Conservation (phyloP, 2,888 invertebrate genomes). For the Acrobasis suavella region DNA sequence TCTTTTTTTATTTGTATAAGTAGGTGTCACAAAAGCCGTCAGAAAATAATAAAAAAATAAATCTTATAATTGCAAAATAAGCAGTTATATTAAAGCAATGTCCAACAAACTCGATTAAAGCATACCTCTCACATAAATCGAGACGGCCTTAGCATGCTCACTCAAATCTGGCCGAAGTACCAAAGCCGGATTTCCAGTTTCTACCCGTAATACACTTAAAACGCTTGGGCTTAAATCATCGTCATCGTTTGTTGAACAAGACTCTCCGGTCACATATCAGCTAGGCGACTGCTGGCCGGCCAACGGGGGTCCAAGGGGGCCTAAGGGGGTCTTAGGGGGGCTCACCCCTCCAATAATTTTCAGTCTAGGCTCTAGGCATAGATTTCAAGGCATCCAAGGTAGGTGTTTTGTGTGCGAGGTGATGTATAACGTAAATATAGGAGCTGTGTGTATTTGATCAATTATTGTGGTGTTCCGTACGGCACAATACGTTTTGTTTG, state of each 20-base stretch:
- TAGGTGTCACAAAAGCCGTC: background rate
- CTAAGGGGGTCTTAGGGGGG: conserved; percentile 21
- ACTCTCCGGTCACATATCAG: conserved; percentile 82
- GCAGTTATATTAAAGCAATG: background rate
- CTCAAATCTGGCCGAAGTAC: conserved; percentile 73
- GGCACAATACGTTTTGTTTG: conserved; percentile 14
- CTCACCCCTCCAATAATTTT: conserved; percentile 69
- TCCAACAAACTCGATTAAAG: conserved; percentile 40
- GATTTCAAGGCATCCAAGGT: conserved; percentile 73
- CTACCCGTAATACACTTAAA: conserved; percentile 81
- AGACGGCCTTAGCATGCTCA: conserved; percentile 67
- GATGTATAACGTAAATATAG: conserved; percentile 57
- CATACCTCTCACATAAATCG: conserved; percentile 68
- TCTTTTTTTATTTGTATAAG: too few species aligned
- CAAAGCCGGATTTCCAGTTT: conserved; percentile 79
- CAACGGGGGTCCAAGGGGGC: conserved; percentile 30
- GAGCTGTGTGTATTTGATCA: conserved; percentile 54
- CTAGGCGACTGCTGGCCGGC: conserved; percentile 58
- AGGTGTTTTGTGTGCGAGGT: conserved; percentile 59
- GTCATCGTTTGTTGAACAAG: conserved; percentile 83
- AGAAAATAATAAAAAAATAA: background rate
- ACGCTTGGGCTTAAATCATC: conserved; percentile 81
- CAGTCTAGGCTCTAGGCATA: conserved; percentile 69
- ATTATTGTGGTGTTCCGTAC: conserved; percentile 36
- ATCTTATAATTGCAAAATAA: background rate